Percentiles rank a stretch among this genome's conserved stretches.
phyloP scores from a whole-genome alignment of 2,113 vertebrate species.

The Coregonus clupeaformis region DNA sequence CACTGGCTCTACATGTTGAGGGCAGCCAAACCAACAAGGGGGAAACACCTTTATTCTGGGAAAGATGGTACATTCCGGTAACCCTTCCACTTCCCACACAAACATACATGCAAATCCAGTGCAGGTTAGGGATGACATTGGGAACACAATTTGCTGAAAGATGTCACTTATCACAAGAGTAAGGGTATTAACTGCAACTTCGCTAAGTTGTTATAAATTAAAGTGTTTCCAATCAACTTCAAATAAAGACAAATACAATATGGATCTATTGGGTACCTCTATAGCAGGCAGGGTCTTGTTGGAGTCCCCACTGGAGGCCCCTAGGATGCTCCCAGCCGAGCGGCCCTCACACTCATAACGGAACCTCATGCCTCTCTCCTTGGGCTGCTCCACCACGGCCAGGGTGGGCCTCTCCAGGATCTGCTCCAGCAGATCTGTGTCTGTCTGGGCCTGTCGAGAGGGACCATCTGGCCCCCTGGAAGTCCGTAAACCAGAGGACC shows the following conservation, averaged over 20 bases:
- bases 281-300: constrained; percentile 86
- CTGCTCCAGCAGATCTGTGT: constrained; percentile 59
- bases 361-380: constrained; percentile 92
- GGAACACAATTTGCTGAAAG: no score
- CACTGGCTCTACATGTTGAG: neutral
- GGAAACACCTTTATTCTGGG: constrained; percentile 25
- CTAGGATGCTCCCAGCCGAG: constrained; percentile 90
- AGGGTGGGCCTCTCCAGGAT: constrained; percentile 74
- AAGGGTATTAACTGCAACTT: no score
- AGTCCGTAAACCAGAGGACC: constrained; percentile 10
- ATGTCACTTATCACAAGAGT: no score
- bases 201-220: no score
- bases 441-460: constrained; percentile 23
- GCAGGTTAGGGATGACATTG: neutral
- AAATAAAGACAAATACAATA: no score
- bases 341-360: constrained; percentile 91
- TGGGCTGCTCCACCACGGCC: constrained; percentile 87
- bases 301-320: constrained; percentile 81
- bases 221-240: no score
- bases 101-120: neutral
- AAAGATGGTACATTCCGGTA: constrained; percentile 50
- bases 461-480: neutral
- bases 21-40: constrained; percentile 12
- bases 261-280: constrained; percentile 68
- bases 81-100: neutral